A percentile compares a stretch with the other conserved stretches of the same genome.
These are phyloP conservation scores for Dryobotodes eremita DNA, from an alignment of 2,888 invertebrate genomes.

Conservation along the genomic window DNA sequence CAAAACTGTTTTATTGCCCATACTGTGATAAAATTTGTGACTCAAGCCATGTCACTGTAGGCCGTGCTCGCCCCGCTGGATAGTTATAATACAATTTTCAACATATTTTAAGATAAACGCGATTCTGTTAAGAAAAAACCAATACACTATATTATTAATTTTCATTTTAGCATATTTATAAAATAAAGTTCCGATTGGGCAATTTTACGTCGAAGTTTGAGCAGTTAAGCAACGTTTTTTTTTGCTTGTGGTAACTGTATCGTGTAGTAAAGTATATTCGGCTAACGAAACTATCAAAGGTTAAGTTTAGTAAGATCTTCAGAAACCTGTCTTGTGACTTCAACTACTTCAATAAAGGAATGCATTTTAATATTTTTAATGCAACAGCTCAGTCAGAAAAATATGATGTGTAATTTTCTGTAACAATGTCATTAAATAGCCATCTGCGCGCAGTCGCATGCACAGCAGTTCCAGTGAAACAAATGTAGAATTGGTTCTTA, in stretches of 20 bases:
- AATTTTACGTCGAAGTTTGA: conserved; percentile 30
- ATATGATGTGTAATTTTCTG: not conserved
- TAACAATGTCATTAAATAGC: conserved; percentile 35
- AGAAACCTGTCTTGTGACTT: conserved; percentile 9
- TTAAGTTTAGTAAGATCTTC: conserved; percentile 13
- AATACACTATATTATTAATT: conserved; percentile 22
- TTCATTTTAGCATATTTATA: conserved; percentile 51
- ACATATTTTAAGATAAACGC: conserved; percentile 54
- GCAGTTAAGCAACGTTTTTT: conserved; percentile 44
- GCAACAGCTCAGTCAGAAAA: not conserved
- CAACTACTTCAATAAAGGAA: not conserved
- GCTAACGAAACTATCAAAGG: conserved; percentile 17
- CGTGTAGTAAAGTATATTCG: conserved; percentile 22
- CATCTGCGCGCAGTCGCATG: conserved; percentile 32
- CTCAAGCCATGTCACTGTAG: too few species aligned
- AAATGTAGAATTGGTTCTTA: conserved; percentile 57
- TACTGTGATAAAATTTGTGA: too few species aligned
- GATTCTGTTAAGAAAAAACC: conserved; percentile 37
- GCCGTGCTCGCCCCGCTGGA: not conserved
- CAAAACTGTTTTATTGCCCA: too few species aligned
- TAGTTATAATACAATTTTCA: conserved; percentile 43
- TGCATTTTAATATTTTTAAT: not conserved
- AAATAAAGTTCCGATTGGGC: conserved; percentile 37
- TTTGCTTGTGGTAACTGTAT: conserved; percentile 27
- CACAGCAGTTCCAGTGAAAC: conserved; percentile 45